Evolutionary conservation across 2,113 vertebrate species (phyloP).

Genomic region (Sylvilagus bachmani): DNA sequence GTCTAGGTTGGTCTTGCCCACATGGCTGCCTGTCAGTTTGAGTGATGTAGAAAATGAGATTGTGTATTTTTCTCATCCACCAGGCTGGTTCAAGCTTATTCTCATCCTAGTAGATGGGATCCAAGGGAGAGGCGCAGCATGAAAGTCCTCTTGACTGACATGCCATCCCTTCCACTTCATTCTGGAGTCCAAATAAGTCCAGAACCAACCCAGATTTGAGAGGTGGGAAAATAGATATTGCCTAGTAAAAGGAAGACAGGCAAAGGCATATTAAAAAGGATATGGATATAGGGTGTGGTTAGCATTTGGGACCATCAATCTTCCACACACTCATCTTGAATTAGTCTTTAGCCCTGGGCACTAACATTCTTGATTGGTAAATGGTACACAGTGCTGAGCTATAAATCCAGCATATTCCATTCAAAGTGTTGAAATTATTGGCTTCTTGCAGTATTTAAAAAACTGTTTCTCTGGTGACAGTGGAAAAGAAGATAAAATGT

Average conservation of each 20-base stretch:
- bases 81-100: not conserved
- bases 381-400: not conserved
- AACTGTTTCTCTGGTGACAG: not conserved
- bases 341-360: not conserved
- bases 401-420: not conserved
- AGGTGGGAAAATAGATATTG: not conserved
- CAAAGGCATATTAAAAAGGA: not conserved
- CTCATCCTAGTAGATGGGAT: not conserved
- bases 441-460: not conserved
- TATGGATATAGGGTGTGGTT: not conserved
- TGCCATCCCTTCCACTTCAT: not conserved
- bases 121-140: not conserved
- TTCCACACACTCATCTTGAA: not conserved
- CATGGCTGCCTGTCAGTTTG: not conserved
- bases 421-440: not conserved
- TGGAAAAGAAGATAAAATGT: conserved; percentile 18
- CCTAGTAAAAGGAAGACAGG: not conserved
- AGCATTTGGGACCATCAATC: not conserved
- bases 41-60: not conserved
- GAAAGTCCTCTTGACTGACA: not conserved
- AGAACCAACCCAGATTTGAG: conserved; percentile 2
- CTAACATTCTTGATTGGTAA: not conserved
- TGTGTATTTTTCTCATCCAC: not conserved
- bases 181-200: not conserved
- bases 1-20: not conserved